A percentile compares a stretch with the other conserved stretches of the same genome.
phyloP scores from a whole-genome alignment of 2,113 vertebrate species.

The Benitochromis conjunctus region DNA sequence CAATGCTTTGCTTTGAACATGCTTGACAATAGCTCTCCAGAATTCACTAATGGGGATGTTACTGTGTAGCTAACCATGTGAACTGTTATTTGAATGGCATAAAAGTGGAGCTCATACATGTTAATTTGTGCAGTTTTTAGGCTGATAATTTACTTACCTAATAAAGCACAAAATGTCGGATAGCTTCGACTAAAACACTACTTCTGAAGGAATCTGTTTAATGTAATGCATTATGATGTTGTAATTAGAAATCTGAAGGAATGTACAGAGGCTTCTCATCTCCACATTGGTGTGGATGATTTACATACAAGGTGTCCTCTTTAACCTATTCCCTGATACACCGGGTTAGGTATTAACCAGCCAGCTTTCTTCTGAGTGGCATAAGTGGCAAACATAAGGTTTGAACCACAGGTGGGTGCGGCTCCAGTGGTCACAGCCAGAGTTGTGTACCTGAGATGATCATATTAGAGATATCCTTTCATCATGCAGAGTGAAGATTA shows the following conservation, averaged over 20 bases:
- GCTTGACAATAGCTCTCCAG: slow-evolving; percentile 6
- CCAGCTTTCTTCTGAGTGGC: accelerated
- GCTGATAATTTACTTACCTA: not conserved
- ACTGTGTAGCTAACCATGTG: slow-evolving; percentile 4
- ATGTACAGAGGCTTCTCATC: not conserved
- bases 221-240: not conserved
- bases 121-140: not conserved
- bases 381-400: not conserved
- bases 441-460: not conserved
- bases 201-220: not conserved
- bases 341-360: not conserved
- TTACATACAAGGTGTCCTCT: not conserved
- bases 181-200: not conserved
- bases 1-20: slow-evolving; percentile 3
- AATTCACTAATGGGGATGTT: slow-evolving; percentile 20
- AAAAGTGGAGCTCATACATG: not conserved
- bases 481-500: not conserved
- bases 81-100: not conserved
- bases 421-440: not conserved
- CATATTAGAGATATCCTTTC: not conserved
- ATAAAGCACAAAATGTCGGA: not conserved
- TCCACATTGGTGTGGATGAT: not conserved
- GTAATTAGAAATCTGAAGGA: not conserved
- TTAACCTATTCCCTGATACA: not conserved
- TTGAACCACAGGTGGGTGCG: not conserved